phyloP scores from a whole-genome alignment of 2,797 vertebrate genomes.

The Oreochromis grahami region DNA sequence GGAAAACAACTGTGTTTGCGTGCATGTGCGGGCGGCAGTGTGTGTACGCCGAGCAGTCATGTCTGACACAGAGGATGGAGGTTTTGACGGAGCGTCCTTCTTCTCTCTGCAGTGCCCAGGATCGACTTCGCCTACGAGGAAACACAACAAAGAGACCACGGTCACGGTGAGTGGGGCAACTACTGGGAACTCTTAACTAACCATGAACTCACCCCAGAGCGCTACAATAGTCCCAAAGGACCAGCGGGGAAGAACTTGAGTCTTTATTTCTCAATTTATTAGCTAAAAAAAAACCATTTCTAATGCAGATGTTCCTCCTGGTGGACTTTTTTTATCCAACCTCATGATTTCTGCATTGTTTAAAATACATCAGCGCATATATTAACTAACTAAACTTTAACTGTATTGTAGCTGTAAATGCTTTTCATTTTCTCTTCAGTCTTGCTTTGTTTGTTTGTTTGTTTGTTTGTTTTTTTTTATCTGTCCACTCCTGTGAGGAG shows the following conservation, averaged over 20 bases:
- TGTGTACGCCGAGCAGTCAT: slow-evolving; percentile 36
- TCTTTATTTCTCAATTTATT: neutral
- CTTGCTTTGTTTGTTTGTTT: neutral
- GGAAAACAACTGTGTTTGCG: slow-evolving; percentile 34
- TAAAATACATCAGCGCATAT: neutral
- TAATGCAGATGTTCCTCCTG: neutral
- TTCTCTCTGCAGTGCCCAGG: slow-evolving; percentile 85
- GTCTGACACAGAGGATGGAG: slow-evolving; percentile 72
- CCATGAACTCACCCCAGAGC: neutral
- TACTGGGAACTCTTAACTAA: slow-evolving; percentile 18
- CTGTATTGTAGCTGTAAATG: neutral
- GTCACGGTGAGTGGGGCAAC: slow-evolving; percentile 81
- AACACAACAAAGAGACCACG: slow-evolving; percentile 82
- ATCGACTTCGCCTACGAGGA: slow-evolving; percentile 84
- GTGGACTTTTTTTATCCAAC: neutral
- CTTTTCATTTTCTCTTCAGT: neutral
- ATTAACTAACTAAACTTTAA: neutral
- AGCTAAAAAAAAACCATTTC: neutral
- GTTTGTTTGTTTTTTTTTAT: neutral
- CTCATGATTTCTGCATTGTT: neutral
- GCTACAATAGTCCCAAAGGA: neutral
- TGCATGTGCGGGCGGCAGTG: neutral
- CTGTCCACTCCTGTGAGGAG: neutral
- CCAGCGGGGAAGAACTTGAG: neutral
- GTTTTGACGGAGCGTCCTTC: slow-evolving; percentile 75